Percentiles rank a stretch among this genome's conserved stretches.
phyloP scores from a whole-genome alignment of 2,888 invertebrate genomes.

The Thera obeliscata region DNA sequence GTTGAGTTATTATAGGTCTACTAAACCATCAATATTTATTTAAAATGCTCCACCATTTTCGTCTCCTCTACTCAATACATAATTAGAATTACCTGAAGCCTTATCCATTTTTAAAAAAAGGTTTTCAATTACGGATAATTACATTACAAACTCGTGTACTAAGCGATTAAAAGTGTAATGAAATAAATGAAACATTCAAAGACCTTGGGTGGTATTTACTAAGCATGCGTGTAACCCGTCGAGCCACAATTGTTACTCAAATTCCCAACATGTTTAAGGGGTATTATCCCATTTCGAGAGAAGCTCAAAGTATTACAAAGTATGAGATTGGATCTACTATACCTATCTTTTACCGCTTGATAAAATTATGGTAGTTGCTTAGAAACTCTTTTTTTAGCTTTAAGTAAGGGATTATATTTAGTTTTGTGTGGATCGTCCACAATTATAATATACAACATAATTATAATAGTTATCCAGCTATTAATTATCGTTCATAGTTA shows the following conservation, averaged over 20 bases:
- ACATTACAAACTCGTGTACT: not conserved
- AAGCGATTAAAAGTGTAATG: not conserved
- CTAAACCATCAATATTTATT: too few relatives aligned
- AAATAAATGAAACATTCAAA: conserved; percentile 1
- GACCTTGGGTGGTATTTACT: conserved; percentile 1
- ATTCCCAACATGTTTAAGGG: conserved; percentile 21
- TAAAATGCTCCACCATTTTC: too few relatives aligned
- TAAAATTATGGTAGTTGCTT: too few relatives aligned
- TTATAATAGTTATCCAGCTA: conserved; percentile 15
- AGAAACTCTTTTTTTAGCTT: not conserved
- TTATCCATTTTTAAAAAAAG: not conserved
- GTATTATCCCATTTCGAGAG: conserved; percentile 29
- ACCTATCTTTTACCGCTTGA: not conserved
- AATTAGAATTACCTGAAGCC: too few relatives aligned
- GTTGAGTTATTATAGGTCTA: too few relatives aligned
- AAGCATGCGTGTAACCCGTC: conserved; percentile 11
- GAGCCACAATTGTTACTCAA: conserved; percentile 17
- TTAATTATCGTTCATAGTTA: conserved; percentile 38
- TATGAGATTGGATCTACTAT: conserved; percentile 16
- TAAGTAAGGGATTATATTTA: conserved; percentile 20
- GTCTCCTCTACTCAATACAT: too few relatives aligned
- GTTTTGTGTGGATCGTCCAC: not conserved
- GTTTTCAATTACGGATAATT: not conserved
- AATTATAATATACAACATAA: too few relatives aligned
- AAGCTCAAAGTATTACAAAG: conserved; percentile 28